Conservation (phyloP, 1,140 invertebrate species). For the Protaetia brevitarsis region DNA sequence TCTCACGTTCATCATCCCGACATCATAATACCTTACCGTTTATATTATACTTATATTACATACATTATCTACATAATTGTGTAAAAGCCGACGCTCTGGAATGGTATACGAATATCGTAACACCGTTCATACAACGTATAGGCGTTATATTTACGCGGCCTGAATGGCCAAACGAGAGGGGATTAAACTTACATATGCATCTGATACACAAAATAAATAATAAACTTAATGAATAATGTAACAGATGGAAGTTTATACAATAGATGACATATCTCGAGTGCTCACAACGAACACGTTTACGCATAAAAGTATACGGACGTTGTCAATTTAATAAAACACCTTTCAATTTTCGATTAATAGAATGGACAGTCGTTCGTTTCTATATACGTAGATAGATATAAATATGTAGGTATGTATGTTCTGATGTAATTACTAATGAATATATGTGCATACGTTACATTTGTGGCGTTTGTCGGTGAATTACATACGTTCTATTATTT, state of each 20-base stretch:
- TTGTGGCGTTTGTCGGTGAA: no score
- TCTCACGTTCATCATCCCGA: no score
- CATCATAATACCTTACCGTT: neutral
- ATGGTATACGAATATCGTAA: neutral
- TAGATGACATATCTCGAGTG: conserved; percentile 9
- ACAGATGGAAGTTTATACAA: conserved; percentile 13
- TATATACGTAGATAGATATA: no score
- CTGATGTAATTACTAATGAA: no score
- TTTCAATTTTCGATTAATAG: conserved; percentile 17
- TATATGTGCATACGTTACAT: no score
- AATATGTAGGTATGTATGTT: no score
- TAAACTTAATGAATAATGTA: conserved; percentile 16
- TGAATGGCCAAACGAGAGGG: neutral
- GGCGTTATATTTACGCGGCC: no score
- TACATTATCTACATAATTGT: conserved; percentile 14
- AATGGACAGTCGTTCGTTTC: no score
- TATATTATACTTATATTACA: conserved; percentile 9
- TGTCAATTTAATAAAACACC: conserved; percentile 9
- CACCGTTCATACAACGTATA: neutral
- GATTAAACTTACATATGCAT: conserved; percentile 15
- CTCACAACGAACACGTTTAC: neutral
- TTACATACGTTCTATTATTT: no score
- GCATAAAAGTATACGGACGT: neutral
- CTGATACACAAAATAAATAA: conserved; percentile 16
- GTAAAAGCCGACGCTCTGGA: neutral